Conservation (phyloP, 2,113 vertebrate genomes). For the Semicossyphus pulcher region DNA sequence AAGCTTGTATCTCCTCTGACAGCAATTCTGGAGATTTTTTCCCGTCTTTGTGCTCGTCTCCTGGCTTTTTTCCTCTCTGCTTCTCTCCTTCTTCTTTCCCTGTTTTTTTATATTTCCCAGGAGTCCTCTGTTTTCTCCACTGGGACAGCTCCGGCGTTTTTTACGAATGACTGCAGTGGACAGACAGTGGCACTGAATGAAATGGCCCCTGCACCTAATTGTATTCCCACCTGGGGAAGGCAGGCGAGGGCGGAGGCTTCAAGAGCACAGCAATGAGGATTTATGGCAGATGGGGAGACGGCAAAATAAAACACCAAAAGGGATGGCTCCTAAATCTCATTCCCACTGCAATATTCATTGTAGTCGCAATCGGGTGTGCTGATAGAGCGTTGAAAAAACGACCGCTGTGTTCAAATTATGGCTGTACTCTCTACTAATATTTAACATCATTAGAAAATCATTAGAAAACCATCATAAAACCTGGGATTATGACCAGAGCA, state of each 20-base stretch:
- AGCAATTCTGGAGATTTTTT: conserved; percentile 71
- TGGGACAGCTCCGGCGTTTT: conserved; percentile 72
- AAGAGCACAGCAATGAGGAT: conserved; percentile 83
- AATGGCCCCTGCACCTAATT: conserved; percentile 84
- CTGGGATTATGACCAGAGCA: conserved; percentile 88
- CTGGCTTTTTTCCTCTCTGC: conserved; percentile 51
- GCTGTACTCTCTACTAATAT: conserved; percentile 88
- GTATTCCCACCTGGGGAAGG: conserved; percentile 85
- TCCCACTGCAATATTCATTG: conserved; percentile 84
- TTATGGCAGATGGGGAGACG: conserved; percentile 82
- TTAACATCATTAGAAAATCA: conserved; percentile 91
- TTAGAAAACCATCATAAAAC: conserved; percentile 90
- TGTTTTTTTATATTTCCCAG: conserved; percentile 81
- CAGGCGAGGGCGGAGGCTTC: conserved; percentile 76
- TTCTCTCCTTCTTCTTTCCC: conserved; percentile 46
- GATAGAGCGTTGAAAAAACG: conserved; percentile 79
- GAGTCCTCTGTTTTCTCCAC: conserved; percentile 75
- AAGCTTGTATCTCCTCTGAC: conserved; percentile 77
- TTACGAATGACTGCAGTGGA: conserved; percentile 80
- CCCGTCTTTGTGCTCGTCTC: conserved; percentile 49
- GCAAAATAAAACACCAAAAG: conserved; percentile 87
- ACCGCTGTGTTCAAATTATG: conserved; percentile 85
- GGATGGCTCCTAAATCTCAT: conserved; percentile 86
- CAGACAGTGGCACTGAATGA: conserved; percentile 82
- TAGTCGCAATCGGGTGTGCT: conserved; percentile 80